Percentiles rank a stretch among this genome's conserved stretches.
Conservation (phyloP, 2,113 vertebrate genomes). For the Ophthalmolycus amberensis region DNA sequence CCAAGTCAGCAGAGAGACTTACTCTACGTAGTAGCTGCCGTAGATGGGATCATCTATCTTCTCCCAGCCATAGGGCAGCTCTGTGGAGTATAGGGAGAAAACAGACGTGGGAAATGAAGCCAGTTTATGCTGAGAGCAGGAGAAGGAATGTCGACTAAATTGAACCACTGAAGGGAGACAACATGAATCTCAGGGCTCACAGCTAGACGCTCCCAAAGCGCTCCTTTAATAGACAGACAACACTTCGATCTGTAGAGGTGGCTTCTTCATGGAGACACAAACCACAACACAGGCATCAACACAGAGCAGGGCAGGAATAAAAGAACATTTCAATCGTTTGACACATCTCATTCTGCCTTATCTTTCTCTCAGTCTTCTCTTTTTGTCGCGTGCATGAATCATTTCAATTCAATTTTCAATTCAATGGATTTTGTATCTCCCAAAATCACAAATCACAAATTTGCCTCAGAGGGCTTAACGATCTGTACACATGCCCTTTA, state of each 20-base stretch:
- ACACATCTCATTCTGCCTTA: slow-evolving; percentile 31
- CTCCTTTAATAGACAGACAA: slow-evolving; percentile 63
- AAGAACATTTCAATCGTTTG: slow-evolving; percentile 38
- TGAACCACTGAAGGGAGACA: slow-evolving; percentile 61
- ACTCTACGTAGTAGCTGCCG: slow-evolving; percentile 99
- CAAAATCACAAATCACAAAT: neutral
- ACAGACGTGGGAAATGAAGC: slow-evolving; percentile 60
- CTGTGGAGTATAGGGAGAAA: slow-evolving; percentile 84
- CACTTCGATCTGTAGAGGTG: slow-evolving; percentile 62
- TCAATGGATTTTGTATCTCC: neutral
- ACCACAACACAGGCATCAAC: slow-evolving; percentile 60
- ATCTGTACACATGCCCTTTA: slow-evolving; percentile 8
- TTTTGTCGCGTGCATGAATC: slow-evolving; percentile 35
- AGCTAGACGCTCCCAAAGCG: slow-evolving; percentile 54
- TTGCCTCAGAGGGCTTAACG: neutral
- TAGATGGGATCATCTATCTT: slow-evolving; percentile 99
- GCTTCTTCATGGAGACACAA: slow-evolving; percentile 57
- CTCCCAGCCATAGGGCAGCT: slow-evolving; percentile 99
- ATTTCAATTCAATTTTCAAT: neutral
- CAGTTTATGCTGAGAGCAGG: slow-evolving; percentile 58
- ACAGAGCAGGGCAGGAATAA: slow-evolving; percentile 20
- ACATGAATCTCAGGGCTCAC: slow-evolving; percentile 60
- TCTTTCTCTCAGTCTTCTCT: slow-evolving; percentile 14
- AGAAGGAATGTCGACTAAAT: slow-evolving; percentile 52
- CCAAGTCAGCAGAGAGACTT: slow-evolving; percentile 82